Base-by-base conservation (phyloP, 2,797 vertebrate species). In the Alosa sapidissima region DNA sequence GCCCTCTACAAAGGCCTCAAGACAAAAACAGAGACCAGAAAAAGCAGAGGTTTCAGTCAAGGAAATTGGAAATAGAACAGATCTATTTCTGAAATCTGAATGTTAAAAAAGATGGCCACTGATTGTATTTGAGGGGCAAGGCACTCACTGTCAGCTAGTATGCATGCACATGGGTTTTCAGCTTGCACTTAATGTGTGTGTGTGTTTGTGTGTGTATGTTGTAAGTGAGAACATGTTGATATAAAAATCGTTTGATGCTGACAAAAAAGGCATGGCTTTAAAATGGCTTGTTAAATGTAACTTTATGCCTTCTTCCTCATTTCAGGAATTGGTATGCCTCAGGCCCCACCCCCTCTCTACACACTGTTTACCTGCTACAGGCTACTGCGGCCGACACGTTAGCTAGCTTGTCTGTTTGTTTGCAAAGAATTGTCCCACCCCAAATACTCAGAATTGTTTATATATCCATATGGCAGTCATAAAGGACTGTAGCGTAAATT, bases 81-180 rank as follows among this genome's bases (percentile, higher is more conserved):
- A 86, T 84, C 47, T 36, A 75, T 52, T 51, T 83, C n/a, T 47
- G 72, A 9, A 41, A 33, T 83, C n/a, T 47, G 72, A 9, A 48
- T 45, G 81, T 88, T 52, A 81, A 84, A 13, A 84, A 72, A 85
- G 86, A 89, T 47, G 36, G 81, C 60, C 83, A 84, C 36, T 87
- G 86, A 88, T 88, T 82, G 85, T 72, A 88, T 83, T 87, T 84
- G 82, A 89, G 62, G 55, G 84, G 84, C 55, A 83, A 84, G 52
- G 52, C 78, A 85, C 62, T 68, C 78, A 85, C 62, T 68, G 81
- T n/a, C 83, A 85, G 19, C 45, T 28, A 83, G 47, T 83, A 75
- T 81, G 72, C 72, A 72, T 78, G 14, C 24, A 36, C 6, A 5
- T 45, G 24, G 33, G 28, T 1, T 45, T 36, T 24, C 3, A 0